Evolutionary conservation across 2,888 invertebrate species (phyloP).

Genomic region (Hydropsyche betteni): DNA sequence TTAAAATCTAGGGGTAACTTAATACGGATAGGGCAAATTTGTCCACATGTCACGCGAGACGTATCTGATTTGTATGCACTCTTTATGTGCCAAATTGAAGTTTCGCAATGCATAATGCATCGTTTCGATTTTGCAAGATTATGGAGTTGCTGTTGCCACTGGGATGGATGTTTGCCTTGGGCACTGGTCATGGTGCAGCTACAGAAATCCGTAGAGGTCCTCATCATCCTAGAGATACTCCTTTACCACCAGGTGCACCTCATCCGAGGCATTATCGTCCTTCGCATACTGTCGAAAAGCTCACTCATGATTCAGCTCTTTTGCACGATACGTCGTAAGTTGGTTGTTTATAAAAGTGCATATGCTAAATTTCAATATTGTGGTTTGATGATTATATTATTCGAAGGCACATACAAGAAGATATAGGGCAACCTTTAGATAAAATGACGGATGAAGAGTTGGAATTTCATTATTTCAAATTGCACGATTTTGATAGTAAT

Average conservation of each 20-base stretch:
- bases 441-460: constrained; percentile 85
- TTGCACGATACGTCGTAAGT: constrained; percentile 80
- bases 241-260: constrained; percentile 55
- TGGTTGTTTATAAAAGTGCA: background rate
- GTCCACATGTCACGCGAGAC: constrained; percentile 35
- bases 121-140: background rate
- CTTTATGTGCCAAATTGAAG: background rate
- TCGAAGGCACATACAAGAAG: constrained; percentile 81
- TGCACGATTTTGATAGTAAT: constrained; percentile 92
- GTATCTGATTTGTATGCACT: constrained; percentile 9
- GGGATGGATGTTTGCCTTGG: constrained; percentile 54
- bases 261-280: constrained; percentile 73
- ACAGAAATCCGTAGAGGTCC: constrained; percentile 67
- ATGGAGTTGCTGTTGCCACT: constrained; percentile 53
- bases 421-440: constrained; percentile 70
- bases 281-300: constrained; percentile 67
- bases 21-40: constrained; percentile 34
- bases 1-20: constrained; percentile 34
- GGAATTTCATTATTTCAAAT: constrained; percentile 85
- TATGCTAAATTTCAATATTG: background rate
- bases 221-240: constrained; percentile 70
- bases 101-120: background rate
- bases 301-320: constrained; percentile 76
- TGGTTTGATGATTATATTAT: background rate
- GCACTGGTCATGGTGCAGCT: constrained; percentile 57